Base-by-base conservation (phyloP, 2,888 invertebrate species). In the Cephus sareptanus region DNA sequence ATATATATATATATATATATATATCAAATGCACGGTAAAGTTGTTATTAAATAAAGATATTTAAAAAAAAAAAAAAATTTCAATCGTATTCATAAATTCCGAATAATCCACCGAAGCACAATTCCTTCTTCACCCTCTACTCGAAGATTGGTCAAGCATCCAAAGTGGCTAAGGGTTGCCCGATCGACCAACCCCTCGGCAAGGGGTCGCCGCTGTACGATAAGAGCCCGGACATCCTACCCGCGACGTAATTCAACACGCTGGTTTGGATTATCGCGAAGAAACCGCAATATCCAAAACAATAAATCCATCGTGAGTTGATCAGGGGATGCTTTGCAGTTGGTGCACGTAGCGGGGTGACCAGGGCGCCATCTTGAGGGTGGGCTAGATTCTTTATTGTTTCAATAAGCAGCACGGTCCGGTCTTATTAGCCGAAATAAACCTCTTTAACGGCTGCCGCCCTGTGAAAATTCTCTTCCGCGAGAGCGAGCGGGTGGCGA, bases 381-480 rank as follows among this genome's bases (percentile, higher is more conserved):
- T 73, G 80, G 77, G 77, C 81, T 80, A 84, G 84, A 90, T 91
- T 91, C 91, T 91, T 91, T 91, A 91, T 91, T 90, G 91, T 91
- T 91, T 91, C 91, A 91, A 91, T 91, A 91, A 91, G 91, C 90
- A 86, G 88, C 86, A 87, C 86, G 86, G 90, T 89, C 90, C 90
- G 87, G 90, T 88, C 91, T 91, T 91, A 91, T 91, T 91, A 91
- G 89, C 89, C 89, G 91, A 90, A 90, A 91, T 91, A 91, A 91
- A 91, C 89, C 91, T 91, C 89, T 89, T 89, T 91, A 91, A 91
- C 89, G 90, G 86, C 88, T 83, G 81, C 79, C 9, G 82, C 84
- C 81, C 80, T 83, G 85, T 85, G 79, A 83, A 83, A 82, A 83
- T 83, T 83, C 80, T 80, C 78, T 76, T 81, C 81, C 75, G 11